phyloP scores from a whole-genome alignment of 2,797 vertebrate genomes.

The Mormyrus proboscirostris region DNA sequence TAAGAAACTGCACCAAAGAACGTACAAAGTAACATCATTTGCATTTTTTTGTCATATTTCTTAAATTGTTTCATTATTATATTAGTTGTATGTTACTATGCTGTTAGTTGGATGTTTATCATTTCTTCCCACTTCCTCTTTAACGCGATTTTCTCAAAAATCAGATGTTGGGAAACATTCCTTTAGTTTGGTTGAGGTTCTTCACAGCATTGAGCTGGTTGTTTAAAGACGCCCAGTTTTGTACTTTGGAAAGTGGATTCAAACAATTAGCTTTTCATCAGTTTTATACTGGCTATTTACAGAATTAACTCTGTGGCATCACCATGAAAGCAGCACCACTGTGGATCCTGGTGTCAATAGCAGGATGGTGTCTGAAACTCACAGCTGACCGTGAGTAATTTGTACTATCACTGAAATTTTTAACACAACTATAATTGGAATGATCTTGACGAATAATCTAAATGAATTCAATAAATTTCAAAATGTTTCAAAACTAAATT shows the following conservation, averaged over 20 bases:
- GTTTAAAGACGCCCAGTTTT: not conserved
- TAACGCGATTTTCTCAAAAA: not conserved
- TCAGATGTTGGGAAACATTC: not conserved
- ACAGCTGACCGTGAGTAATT: constrained; percentile 16
- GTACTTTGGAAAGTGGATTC: not conserved
- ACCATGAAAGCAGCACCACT: not conserved
- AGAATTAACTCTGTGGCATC: not conserved
- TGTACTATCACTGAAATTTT: not conserved
- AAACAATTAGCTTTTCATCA: not conserved
- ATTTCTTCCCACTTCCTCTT: not conserved
- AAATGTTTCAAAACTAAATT: not conserved
- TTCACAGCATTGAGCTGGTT: not conserved
- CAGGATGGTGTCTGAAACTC: not conserved
- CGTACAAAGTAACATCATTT: not conserved
- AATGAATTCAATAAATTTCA: not conserved
- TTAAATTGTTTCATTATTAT: not conserved
- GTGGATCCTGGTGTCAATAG: not conserved
- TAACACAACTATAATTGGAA: not conserved
- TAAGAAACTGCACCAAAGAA: not conserved
- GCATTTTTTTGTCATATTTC: not conserved
- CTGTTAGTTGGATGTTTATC: not conserved
- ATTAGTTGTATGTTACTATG: not conserved
- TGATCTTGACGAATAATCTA: not conserved
- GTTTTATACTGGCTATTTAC: not conserved
- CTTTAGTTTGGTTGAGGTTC: not conserved